Evolutionary conservation across 2,797 vertebrate species (phyloP), one percentile per base, ranked within the genome.

Genomic region (Phataginus tetradactyla): DNA sequence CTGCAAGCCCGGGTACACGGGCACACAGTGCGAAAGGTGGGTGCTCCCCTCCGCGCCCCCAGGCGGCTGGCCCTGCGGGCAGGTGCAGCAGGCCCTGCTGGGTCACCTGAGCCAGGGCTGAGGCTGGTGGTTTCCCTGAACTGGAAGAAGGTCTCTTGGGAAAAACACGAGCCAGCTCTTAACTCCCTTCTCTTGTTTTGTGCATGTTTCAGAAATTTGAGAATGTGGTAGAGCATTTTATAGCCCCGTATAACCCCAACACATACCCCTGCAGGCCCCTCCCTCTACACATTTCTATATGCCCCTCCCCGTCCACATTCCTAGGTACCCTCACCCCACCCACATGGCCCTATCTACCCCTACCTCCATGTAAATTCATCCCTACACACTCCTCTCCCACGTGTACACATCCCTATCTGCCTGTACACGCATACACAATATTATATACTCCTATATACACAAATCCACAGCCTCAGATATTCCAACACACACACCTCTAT

Each of bases 1-100:
- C 27, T 99, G 99, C 98, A 99, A 98, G 98, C 97, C 98, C 3
- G 99, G 99, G 53, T 99, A 99, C 97, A 92, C 98, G 0, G 99
- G 99, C 71, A 53, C 98, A 14, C 99, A 94, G 39, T 99, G 99
- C 95, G 99, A 99, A 97, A 99, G 98, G 99, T 99, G 90, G 97
- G 99, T 97, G 37, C 37, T 18, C 9, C 32, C 14, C 4, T 1
- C 51, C 13, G 13, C 14, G 14, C 13, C 51, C 34, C 17, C 53
- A 42, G 63, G 42, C 15, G 34, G 27, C 1, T 21, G 66, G 53
- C 18, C 34, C 85, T 34, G 23, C 23, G 1, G 23, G 72, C 78
- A 89, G 53, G 64, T n/a, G 25, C 74, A 37, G 32, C 42, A 64
- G 21, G 78, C 49, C 2, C 0, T 72, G 78, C 85, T 55, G 21